Base-by-base conservation (phyloP, 2,113 vertebrate species). In the Toxotes chatareus region DNA sequence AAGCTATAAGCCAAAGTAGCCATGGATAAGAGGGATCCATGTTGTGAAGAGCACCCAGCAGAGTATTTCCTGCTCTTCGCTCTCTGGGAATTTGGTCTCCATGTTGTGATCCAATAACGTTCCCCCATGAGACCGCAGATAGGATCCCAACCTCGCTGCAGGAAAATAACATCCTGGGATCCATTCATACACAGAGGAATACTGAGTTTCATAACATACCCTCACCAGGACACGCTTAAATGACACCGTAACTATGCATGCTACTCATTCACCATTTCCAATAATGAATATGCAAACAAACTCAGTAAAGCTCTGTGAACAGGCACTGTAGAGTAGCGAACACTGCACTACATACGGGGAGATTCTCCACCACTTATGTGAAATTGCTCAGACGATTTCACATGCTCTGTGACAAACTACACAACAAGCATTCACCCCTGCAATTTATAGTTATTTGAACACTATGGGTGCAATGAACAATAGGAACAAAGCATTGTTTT, bases 401-500 rank as follows among this genome's bases (percentile, higher is more conserved):
- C 65, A 57, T 59, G 36, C 32, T 73, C 70, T 12, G 38, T 2
- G 49, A 88, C 61, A 86, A 88, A 88, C 73, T 63, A 76, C 62
- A 82, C 86, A 87, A 78, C 46, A 82, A 62, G 27, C 68, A 47
- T 57, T 85, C 81, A 73, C 72, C 81, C 75, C 62, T 42, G 21
- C 71, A 72, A 79, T 81, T 87, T 72, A 74, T 7, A 69, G 68
- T 38, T 67, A 74, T 84, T 88, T 88, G 81, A 89, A 89, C 75
- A 73, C 76, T 63, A 74, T 61, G 72, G 85, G 69, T 59, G 76
- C 65, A 85, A 85, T 36, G 17, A 88, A 92, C 84, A 88, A 82
- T 53, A 84, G 63, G 78, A 92, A 90, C 89, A 90, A 91, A 91
- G 85, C 85, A 46, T 86, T 75, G 87, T 86, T 86, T 88, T 90